Base-by-base conservation (phyloP, 2,113 vertebrate species). In the Hucho hucho region DNA sequence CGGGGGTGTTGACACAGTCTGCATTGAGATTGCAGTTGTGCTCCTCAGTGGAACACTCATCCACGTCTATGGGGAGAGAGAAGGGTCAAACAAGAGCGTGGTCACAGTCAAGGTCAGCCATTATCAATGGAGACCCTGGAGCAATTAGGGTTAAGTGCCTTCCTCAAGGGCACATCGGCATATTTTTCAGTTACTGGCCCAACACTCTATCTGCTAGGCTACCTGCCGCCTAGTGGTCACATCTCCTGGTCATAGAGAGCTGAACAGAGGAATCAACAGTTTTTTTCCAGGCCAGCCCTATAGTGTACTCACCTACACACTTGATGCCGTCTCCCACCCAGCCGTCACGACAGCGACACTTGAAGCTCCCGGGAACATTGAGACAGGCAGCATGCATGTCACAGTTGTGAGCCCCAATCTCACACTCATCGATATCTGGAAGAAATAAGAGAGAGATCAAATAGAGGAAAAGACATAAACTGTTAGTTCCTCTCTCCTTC, bases 311-410 rank as follows among this genome's bases (percentile, higher is more conserved):
- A 99, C 97, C 96, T 0, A 93, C 87, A 87, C 97, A 98, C 81
- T 95, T 91, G 78, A 97, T 93, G 65, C 97, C 96, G 0, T 97
- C 94, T 25, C 96, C 96, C 0, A 92, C 81, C 97, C 97, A 99
- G 74, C 97, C 96, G 0, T 94, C 93, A 24, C 91, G 93, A 47
- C 97, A 99, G 75, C 95, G 95, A 89, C 97, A 99, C 75, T 95
- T 94, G 87, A 98, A 98, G 90, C 95, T 98, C 20, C 97, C 96
- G 0, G 96, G 97, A 37, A 96, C 69, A 5, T 98, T 98, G 90
- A 97, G 90, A 75, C 96, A 98, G 68, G 95, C 94, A 0, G 97
- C 93, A 0, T 97, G 95, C 89, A 95, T 85, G 89, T 98, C 95
- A 0, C 97, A 98, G 88, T 95, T 96, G 87, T 97, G 95, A 67